phyloP scores from a whole-genome alignment of 2,113 vertebrate genomes.

The Pampusana beccarii region DNA sequence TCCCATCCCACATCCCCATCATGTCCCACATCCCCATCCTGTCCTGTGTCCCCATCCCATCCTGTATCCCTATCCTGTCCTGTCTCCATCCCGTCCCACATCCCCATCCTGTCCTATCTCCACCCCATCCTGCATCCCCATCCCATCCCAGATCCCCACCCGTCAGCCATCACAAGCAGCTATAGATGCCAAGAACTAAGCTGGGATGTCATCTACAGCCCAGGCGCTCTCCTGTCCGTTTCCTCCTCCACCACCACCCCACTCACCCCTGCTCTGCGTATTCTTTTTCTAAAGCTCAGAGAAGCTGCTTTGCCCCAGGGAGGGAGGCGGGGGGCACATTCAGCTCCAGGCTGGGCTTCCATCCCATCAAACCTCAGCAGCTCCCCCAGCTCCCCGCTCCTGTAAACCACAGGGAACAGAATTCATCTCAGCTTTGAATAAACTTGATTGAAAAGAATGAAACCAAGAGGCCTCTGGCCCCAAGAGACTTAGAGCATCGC shows the following conservation, averaged over 20 bases:
- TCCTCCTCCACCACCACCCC: background rate
- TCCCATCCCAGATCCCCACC: background rate
- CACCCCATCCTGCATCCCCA: too few species aligned
- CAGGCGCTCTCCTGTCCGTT: background rate
- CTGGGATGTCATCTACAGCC: background rate
- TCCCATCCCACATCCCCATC: too few species aligned
- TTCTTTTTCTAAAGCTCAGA: background rate
- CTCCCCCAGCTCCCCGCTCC: background rate
- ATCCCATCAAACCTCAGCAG: background rate
- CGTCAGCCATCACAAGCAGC: background rate
- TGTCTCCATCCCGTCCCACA: too few species aligned
- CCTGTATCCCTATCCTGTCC: too few species aligned
- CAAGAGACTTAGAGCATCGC: background rate
- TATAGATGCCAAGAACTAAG: background rate
- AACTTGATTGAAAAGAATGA: background rate
- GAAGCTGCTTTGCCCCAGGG: background rate
- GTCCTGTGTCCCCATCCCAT: too few species aligned
- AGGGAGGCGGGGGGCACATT: background rate
- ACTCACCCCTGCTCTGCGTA: accelerated
- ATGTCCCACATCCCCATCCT: too few species aligned
- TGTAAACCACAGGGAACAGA: background rate
- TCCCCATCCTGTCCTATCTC: too few species aligned
- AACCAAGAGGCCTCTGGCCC: background rate
- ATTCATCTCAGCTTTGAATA: background rate
- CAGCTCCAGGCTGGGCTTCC: too few species aligned